Evolutionary conservation across 2,888 invertebrate species (phyloP).

Genomic region (Philhelius pedissequus): DNA sequence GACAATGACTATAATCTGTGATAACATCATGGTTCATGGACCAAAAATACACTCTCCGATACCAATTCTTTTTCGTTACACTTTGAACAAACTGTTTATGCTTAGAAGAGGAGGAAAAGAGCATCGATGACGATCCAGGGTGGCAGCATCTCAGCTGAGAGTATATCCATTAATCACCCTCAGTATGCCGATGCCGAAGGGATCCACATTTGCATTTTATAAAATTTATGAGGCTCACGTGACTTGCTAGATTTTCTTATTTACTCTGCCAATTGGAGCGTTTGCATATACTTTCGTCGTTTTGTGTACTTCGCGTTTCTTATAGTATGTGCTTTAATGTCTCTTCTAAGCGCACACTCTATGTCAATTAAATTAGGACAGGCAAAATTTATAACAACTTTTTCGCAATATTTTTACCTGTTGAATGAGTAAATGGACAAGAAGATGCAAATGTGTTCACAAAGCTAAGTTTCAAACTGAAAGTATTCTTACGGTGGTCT

Average conservation of each 20-base stretch:
- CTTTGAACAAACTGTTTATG: slow-evolving; percentile 12
- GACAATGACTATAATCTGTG: slow-evolving; percentile 38
- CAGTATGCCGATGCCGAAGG: slow-evolving; percentile 67
- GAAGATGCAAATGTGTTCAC: too few species aligned
- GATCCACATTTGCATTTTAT: slow-evolving; percentile 70
- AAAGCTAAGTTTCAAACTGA: too few species aligned
- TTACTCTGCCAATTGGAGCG: slow-evolving; percentile 69
- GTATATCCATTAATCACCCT: slow-evolving; percentile 69
- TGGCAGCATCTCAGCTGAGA: slow-evolving; percentile 57
- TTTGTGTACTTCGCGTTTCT: slow-evolving; percentile 30
- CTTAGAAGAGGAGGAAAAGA: neutral
- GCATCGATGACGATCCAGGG: neutral
- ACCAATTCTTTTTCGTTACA: slow-evolving; percentile 28
- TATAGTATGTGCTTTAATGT: slow-evolving; percentile 1
- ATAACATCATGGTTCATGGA: neutral
- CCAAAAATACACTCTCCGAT: slow-evolving; percentile 39
- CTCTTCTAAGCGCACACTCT: neutral
- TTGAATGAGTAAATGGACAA: too few species aligned
- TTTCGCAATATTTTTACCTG: neutral
- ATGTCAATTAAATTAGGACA: neutral
- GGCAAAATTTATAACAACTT: neutral
- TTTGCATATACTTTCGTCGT: slow-evolving; percentile 62
- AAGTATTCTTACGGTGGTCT: too few species aligned
- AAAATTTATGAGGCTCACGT: slow-evolving; percentile 71
- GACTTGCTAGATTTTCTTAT: slow-evolving; percentile 70